A percentile compares a stretch with the other conserved stretches of the same genome.
Conservation (phyloP, 2,797 vertebrate genomes). For the Micropoecilia bifurca region DNA sequence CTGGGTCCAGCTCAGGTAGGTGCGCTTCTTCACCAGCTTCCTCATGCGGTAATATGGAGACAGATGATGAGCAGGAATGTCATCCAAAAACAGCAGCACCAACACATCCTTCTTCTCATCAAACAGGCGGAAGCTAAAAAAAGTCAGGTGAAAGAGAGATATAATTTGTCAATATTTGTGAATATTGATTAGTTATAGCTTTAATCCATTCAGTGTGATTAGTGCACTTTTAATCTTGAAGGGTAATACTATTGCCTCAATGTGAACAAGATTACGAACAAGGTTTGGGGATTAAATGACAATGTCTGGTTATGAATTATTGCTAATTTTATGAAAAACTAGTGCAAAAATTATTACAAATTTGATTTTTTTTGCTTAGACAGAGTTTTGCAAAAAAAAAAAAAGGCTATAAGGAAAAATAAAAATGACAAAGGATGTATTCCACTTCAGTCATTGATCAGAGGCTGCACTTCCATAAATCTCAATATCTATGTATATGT, state of each 20-base stretch:
- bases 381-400: too few relatives aligned
- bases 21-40: slow-evolving; percentile 56
- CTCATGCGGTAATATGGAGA: slow-evolving; percentile 61
- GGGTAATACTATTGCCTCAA: neutral
- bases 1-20: slow-evolving; percentile 64
- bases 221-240: neutral
- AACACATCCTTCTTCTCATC: slow-evolving; percentile 17
- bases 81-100: slow-evolving; percentile 67
- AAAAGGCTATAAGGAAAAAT: neutral
- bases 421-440: neutral
- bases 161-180: neutral
- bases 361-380: too few relatives aligned
- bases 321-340: neutral
- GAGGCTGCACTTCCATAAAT: neutral
- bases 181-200: neutral
- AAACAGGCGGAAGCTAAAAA: neutral
- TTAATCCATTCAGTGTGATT: neutral
- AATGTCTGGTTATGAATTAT: neutral
- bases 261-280: neutral
- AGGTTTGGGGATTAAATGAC: neutral
- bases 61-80: slow-evolving; percentile 41
- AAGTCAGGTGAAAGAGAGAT: neutral
- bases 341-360: neutral
- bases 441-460: neutral
- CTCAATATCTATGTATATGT: neutral